Conservation (phyloP, 2,888 invertebrate species). For the Drosophila anomalata region DNA sequence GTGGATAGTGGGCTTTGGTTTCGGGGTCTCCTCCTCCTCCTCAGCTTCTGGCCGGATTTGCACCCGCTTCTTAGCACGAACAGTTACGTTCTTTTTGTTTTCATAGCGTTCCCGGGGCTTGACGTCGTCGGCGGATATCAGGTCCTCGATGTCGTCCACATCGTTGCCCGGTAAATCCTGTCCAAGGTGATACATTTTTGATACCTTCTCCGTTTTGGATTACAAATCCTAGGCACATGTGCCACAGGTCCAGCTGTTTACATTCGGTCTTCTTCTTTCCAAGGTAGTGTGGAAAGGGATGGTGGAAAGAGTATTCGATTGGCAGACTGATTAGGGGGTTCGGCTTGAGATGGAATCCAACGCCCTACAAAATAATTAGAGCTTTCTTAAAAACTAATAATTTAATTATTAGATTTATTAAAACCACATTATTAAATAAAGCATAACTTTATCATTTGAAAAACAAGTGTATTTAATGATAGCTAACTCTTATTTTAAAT, state of each 20-base stretch:
- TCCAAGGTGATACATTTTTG: slow-evolving; percentile 40
- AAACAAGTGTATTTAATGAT: background rate
- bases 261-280: background rate
- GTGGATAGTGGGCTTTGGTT: slow-evolving; percentile 81
- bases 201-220: background rate
- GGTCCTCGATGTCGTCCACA: slow-evolving; percentile 93
- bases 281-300: slow-evolving; percentile 21
- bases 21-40: slow-evolving; percentile 13
- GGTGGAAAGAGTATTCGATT: background rate
- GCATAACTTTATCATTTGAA: background rate
- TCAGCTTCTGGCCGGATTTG: slow-evolving; percentile 42
- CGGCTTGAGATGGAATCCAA: background rate
- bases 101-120: slow-evolving; percentile 91
- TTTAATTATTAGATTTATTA: background rate
- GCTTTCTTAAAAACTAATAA: background rate
- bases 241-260: slow-evolving; percentile 58
- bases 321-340: background rate
- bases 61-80: slow-evolving; percentile 86
- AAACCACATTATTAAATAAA: background rate
- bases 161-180: slow-evolving; percentile 62
- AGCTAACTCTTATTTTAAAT: background rate
- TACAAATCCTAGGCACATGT: slow-evolving; percentile 49
- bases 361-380: slow-evolving; percentile 1
- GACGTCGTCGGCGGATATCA: slow-evolving; percentile 91
- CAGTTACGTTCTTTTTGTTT: slow-evolving; percentile 88